Conservation (phyloP, 2,113 vertebrate species). For the Platysternon megacephalum region DNA sequence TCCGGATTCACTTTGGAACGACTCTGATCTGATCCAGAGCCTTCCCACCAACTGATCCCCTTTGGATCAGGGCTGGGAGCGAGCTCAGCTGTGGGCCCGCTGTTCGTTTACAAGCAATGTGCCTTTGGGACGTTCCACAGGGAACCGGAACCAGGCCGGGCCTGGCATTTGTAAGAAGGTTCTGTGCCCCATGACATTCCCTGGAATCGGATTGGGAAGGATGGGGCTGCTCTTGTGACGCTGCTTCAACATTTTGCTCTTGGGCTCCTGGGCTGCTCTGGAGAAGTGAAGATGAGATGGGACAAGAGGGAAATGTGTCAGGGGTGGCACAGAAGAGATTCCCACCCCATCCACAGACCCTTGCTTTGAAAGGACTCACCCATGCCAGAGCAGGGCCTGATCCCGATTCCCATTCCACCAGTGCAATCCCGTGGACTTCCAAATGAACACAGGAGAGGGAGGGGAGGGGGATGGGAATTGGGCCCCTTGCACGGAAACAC, state of each 20-base stretch:
- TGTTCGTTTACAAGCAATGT: neutral
- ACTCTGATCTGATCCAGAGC: neutral
- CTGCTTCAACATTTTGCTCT: neutral
- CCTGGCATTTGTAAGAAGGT: neutral
- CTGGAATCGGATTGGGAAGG: neutral
- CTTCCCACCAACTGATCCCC: neutral
- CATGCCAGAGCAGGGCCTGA: neutral
- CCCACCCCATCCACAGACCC: neutral
- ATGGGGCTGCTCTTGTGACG: neutral
- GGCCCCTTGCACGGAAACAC: neutral
- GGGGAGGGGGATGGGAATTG: neutral
- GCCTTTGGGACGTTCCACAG: neutral
- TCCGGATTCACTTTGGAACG: neutral
- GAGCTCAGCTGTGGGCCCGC: neutral
- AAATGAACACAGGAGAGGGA: neutral
- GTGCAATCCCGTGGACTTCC: neutral
- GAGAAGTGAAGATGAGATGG: neutral
- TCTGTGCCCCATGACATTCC: neutral
- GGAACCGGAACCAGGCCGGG: neutral
- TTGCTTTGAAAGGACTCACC: neutral
- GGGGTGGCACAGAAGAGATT: neutral
- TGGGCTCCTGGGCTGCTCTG: neutral
- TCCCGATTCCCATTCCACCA: neutral
- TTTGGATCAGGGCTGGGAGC: neutral
- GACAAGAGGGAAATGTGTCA: neutral